phyloP scores from a whole-genome alignment of 2,113 vertebrate species.

The Platanista minor region DNA sequence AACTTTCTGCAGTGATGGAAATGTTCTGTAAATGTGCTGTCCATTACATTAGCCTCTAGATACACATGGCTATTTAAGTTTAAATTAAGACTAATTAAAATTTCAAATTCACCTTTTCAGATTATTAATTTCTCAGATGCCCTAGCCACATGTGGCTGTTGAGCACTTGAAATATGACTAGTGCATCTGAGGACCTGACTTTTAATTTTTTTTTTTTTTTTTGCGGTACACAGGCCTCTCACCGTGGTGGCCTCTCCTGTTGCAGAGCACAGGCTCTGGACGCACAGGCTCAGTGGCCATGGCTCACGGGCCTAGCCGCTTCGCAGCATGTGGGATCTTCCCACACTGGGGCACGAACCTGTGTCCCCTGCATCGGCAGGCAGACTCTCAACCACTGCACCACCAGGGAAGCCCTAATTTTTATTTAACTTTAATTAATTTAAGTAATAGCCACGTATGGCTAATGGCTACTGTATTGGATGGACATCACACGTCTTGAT shows the following conservation, averaged over 20 bases:
- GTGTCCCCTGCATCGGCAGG: too few relatives aligned
- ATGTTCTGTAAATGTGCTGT: neutral
- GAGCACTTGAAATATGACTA: neutral
- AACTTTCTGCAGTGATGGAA: neutral
- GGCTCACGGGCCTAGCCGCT: too few relatives aligned
- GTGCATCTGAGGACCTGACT: neutral
- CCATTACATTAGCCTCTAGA: neutral
- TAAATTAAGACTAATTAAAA: neutral
- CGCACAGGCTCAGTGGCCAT: too few relatives aligned
- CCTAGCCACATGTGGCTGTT: neutral
- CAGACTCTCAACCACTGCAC: too few relatives aligned
- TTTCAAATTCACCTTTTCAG: neutral
- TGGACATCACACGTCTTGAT: neutral
- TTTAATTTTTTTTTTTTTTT: neutral
- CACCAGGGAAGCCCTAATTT: too few relatives aligned
- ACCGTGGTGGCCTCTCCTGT: too few relatives aligned
- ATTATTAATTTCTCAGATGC: neutral
- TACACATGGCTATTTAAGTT: neutral
- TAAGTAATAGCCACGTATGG: neutral
- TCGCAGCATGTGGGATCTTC: too few relatives aligned
- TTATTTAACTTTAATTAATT: neutral
- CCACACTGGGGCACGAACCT: too few relatives aligned
- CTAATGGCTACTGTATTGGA: neutral
- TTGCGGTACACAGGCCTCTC: too few relatives aligned
- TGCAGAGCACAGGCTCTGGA: too few relatives aligned